Percentiles rank a stretch among this genome's conserved stretches.
phyloP scores from a whole-genome alignment of 1,140 invertebrate species.

The Potamilus streckersoni region DNA sequence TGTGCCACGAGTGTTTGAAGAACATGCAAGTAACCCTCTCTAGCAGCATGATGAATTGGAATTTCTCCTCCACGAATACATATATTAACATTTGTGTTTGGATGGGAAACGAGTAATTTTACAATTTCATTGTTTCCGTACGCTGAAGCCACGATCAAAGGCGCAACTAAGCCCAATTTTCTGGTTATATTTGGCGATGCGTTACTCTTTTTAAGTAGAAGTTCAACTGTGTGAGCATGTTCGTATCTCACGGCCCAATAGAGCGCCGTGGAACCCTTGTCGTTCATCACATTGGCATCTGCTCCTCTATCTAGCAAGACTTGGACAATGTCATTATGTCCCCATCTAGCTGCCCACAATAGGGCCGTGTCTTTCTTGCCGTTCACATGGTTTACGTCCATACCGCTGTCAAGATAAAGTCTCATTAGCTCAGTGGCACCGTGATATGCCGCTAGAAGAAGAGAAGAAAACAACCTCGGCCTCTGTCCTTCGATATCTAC shows the following conservation, averaged over 20 bases:
- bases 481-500: conserved; percentile 58
- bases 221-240: conserved; percentile 42
- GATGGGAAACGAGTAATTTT: conserved; percentile 43
- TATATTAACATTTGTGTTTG: conserved; percentile 52
- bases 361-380: conserved; percentile 59
- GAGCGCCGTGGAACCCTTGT: conserved; percentile 64
- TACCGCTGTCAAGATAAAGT: conserved; percentile 42
- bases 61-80: conserved; percentile 52
- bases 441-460: conserved; percentile 56
- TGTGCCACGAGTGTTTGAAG: conserved; percentile 37
- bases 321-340: conserved; percentile 38
- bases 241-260: conserved; percentile 64
- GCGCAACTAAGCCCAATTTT: conserved; percentile 58
- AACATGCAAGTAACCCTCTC: conserved; percentile 50
- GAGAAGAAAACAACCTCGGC: conserved; percentile 54
- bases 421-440: conserved; percentile 52
- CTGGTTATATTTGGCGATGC: conserved; percentile 51
- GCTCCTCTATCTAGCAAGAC: conserved; percentile 41
- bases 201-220: conserved; percentile 48
- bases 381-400: conserved; percentile 57
- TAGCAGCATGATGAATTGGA: conserved; percentile 58
- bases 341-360: conserved; percentile 60
- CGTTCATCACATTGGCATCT: conserved; percentile 55
- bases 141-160: conserved; percentile 57
- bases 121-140: conserved; percentile 53